Evolutionary conservation across 2,797 vertebrate genomes (phyloP).

Genomic region (Syngnathus rostellatus): DNA sequence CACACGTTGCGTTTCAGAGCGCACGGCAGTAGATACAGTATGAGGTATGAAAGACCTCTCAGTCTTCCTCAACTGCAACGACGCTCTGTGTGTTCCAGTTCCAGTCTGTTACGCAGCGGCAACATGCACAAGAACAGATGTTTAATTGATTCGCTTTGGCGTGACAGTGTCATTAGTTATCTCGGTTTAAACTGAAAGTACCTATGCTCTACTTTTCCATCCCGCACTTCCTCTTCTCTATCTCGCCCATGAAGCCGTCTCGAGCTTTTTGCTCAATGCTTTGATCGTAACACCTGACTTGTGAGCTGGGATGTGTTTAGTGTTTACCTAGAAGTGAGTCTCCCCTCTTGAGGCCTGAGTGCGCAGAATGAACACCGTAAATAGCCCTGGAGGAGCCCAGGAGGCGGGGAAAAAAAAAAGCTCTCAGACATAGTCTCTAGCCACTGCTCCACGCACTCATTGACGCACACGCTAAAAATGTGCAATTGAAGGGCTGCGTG

Average conservation of each 20-base stretch:
- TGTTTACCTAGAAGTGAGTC: conserved; percentile 50
- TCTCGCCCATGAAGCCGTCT: background rate
- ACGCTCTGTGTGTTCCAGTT: conserved; percentile 34
- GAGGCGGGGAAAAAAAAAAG: conserved; percentile 41
- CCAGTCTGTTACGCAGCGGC: conserved; percentile 18
- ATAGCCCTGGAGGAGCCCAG: conserved; percentile 44
- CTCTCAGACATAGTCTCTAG: conserved; percentile 29
- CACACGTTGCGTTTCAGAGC: conserved; percentile 1
- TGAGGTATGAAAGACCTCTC: conserved; percentile 48
- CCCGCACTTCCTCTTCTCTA: conserved; percentile 3
- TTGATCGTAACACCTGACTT: conserved; percentile 13
- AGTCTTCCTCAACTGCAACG: conserved; percentile 24
- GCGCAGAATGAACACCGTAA: conserved; percentile 52
- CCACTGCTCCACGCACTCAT: conserved; percentile 15
- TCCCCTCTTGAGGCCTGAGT: conserved; percentile 41
- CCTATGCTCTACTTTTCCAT: conserved; percentile 21
- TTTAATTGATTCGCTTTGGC: conserved; percentile 49
- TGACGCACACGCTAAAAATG: conserved; percentile 30
- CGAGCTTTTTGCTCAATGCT: conserved; percentile 16
- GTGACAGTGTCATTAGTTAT: conserved; percentile 35
- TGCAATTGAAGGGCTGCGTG: conserved; percentile 34
- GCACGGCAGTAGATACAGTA: conserved; percentile 39
- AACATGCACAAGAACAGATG: conserved; percentile 47
- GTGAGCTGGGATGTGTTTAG: conserved; percentile 17
- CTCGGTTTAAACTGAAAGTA: conserved; percentile 37